Evolutionary conservation across 2,797 vertebrate species (phyloP).

Genomic region (Notolepis coatsorum): DNA sequence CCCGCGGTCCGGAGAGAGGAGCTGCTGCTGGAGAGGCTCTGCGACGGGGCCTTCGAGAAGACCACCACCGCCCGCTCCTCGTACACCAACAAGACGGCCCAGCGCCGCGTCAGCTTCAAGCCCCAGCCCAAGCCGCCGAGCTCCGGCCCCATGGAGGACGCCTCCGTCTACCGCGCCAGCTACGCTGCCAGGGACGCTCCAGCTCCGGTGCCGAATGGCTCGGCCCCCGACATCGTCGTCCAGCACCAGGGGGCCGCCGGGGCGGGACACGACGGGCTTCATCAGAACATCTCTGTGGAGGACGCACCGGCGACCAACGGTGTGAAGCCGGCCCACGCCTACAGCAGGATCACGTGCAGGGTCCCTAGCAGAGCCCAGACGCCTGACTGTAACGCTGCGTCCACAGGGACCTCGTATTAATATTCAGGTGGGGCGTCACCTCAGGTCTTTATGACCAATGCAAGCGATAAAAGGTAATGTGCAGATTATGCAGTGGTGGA

Average conservation of each 20-base stretch:
- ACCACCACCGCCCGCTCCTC: slow-evolving; percentile 3
- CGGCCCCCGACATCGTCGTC: neutral
- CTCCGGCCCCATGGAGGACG: neutral
- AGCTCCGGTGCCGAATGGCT: neutral
- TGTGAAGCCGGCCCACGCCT: neutral
- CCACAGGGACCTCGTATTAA: neutral
- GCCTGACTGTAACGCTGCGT: neutral
- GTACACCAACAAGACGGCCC: slow-evolving; percentile 6
- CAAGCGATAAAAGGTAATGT: slow-evolving; percentile 35
- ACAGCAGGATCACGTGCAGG: neutral
- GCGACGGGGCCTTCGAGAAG: slow-evolving; percentile 1
- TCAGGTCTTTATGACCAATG: slow-evolving; percentile 41
- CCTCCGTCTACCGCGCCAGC: neutral
- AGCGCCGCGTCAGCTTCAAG: neutral
- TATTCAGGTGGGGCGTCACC: neutral
- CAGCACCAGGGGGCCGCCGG: neutral
- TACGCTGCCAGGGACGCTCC: neutral
- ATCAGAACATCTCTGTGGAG: slow-evolving; percentile 7
- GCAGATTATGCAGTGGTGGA: slow-evolving; percentile 23
- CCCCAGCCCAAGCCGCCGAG: neutral
- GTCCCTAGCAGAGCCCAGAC: slow-evolving; percentile 1
- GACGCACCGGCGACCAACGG: neutral
- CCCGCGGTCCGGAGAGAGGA: neutral
- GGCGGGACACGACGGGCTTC: slow-evolving; percentile 19
- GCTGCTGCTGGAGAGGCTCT: neutral